Evolutionary conservation across 2,113 vertebrate species (phyloP).

Genomic region (Ellobius talpinus): DNA sequence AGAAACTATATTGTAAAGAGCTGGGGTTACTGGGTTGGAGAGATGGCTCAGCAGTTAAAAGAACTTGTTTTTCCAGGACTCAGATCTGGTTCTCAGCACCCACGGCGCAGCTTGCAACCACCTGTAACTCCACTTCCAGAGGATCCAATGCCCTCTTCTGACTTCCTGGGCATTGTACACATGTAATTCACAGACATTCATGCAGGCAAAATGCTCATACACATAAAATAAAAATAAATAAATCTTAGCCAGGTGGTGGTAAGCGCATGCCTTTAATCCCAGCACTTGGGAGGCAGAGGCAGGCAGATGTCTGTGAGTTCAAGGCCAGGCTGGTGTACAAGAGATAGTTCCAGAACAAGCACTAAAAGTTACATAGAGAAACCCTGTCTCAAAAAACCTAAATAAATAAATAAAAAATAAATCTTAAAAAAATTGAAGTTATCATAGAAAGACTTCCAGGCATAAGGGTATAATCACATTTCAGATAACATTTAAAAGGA

Average conservation of each 20-base stretch:
- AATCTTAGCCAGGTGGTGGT: neutral
- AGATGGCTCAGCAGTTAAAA: neutral
- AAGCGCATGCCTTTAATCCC: no score
- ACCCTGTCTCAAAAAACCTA: no score
- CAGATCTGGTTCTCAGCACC: neutral
- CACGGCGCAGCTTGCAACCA: neutral
- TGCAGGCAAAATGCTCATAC: neutral
- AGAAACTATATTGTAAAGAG: neutral
- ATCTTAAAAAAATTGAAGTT: neutral
- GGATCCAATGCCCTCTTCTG: neutral
- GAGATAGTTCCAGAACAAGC: no score
- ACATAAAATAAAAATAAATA: neutral
- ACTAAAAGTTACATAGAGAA: no score
- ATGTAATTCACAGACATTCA: neutral
- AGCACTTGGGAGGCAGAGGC: no score
- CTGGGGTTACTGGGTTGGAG: neutral
- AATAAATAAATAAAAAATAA: neutral
- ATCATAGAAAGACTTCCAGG: neutral
- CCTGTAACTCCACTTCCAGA: neutral
- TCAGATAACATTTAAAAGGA: slow-evolving; percentile 16
- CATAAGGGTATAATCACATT: neutral
- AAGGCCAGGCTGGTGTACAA: no score
- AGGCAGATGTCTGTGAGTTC: no score
- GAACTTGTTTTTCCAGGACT: neutral
- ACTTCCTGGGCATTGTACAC: neutral